phyloP scores from a whole-genome alignment of 2,113 vertebrate genomes.

The Urocolius indicus region DNA sequence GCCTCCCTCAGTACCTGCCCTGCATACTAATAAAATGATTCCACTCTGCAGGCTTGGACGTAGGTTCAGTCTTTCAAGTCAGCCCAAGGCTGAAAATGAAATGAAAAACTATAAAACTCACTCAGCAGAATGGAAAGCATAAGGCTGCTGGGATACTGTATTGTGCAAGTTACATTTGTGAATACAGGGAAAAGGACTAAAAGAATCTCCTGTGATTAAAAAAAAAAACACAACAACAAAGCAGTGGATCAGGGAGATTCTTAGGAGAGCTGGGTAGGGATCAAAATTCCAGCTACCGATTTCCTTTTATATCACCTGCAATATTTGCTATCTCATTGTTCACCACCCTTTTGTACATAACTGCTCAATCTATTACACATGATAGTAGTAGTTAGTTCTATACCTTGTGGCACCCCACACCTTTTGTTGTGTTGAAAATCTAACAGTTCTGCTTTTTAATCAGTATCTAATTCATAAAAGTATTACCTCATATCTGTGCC shows the following conservation, averaged over 20 bases:
- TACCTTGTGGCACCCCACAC: not conserved
- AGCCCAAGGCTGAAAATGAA: conserved; percentile 50
- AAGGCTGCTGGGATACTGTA: conserved; percentile 21
- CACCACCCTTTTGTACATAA: not conserved
- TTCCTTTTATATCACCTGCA: conserved; percentile 2
- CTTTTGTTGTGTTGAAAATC: conserved; percentile 26
- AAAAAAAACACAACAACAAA: conserved; percentile 15
- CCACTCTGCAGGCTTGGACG: conserved; percentile 53
- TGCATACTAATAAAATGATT: conserved; percentile 59
- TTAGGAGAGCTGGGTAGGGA: not conserved
- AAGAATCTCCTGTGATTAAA: conserved; percentile 17
- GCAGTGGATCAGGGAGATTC: not conserved
- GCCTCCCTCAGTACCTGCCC: conserved; percentile 43
- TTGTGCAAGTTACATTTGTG: conserved; percentile 29
- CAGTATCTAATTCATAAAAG: conserved; percentile 17
- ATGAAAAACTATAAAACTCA: conserved; percentile 63
- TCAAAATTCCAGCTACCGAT: conserved; percentile 30
- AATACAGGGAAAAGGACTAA: conserved; percentile 36
- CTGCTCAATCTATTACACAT: not conserved
- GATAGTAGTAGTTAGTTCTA: not conserved
- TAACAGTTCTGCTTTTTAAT: conserved; percentile 26
- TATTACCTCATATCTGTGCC: not conserved
- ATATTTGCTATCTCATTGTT: conserved; percentile 37
- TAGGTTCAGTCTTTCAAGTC: conserved; percentile 47
- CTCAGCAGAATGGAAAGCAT: conserved; percentile 56